These are phyloP conservation scores for Scomber scombrus DNA, from an alignment of 2,113 vertebrate genomes.

Conservation along the genomic window DNA sequence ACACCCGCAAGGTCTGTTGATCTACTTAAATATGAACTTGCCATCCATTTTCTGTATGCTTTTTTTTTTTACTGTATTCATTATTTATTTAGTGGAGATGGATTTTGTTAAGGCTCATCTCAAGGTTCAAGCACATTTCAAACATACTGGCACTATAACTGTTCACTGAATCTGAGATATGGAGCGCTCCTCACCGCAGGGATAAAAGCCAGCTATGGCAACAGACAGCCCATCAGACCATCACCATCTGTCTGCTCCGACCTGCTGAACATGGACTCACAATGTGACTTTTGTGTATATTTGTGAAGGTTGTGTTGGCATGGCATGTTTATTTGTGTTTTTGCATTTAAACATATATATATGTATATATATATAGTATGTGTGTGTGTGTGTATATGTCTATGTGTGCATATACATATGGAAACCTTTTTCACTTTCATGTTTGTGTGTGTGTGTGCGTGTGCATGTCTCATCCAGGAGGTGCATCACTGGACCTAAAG, in stretches of 20 bases:
- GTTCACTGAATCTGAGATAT: constrained; percentile 33
- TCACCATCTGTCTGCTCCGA: constrained; percentile 64
- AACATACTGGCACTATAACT: constrained; percentile 34
- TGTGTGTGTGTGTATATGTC: too few relatives aligned
- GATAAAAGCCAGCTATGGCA: constrained; percentile 50
- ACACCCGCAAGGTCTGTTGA: background rate
- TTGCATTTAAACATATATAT: background rate
- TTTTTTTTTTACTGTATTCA: background rate
- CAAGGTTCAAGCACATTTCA: constrained; percentile 18
- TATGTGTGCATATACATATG: too few relatives aligned
- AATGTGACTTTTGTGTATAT: background rate
- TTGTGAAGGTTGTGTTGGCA: constrained; percentile 2
- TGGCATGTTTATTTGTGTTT: background rate
- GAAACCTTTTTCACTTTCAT: background rate
- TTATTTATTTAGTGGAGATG: background rate
- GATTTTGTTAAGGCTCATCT: constrained; percentile 8
- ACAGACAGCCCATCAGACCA: too few relatives aligned
- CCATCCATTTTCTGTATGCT: background rate
- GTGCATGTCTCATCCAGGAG: constrained; percentile 82
- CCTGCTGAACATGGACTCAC: constrained; percentile 32
- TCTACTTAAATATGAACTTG: background rate
- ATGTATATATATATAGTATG: too few relatives aligned
- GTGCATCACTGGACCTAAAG: constrained; percentile 95
- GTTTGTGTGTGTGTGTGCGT: background rate
- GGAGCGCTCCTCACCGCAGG: constrained; percentile 35